Evolutionary conservation across 2,888 invertebrate genomes (phyloP).

Genomic region (Erebia palarica): DNA sequence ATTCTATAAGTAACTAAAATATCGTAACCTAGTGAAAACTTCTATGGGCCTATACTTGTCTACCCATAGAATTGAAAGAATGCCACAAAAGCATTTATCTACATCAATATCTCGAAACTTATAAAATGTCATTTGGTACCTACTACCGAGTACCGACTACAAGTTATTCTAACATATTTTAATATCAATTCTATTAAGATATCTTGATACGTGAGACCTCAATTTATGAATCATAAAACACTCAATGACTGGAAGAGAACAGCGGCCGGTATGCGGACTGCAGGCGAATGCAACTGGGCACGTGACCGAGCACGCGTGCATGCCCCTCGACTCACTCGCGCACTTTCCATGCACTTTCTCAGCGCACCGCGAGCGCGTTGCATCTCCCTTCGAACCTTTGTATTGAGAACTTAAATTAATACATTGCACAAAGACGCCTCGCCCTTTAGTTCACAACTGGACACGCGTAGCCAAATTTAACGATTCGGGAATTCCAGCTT

Average conservation of each 20-base stretch:
- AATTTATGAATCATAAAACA: slow-evolving; percentile 7
- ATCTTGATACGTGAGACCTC: not conserved
- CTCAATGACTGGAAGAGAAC: slow-evolving; percentile 12
- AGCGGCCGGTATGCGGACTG: slow-evolving; percentile 11
- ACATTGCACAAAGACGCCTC: slow-evolving; percentile 33
- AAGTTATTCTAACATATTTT: too few relatives aligned
- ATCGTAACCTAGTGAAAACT: too few relatives aligned
- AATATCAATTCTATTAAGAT: not conserved
- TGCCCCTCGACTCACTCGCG: slow-evolving; percentile 36
- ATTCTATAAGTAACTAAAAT: too few relatives aligned
- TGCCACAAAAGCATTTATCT: too few relatives aligned
- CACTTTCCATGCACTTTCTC: slow-evolving; percentile 43
- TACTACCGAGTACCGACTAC: too few relatives aligned
- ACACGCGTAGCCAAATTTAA: slow-evolving; percentile 30
- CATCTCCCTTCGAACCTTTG: slow-evolving; percentile 37
- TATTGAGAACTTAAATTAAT: slow-evolving; percentile 40
- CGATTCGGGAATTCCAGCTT: not conserved
- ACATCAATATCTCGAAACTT: too few relatives aligned
- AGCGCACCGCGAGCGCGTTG: slow-evolving; percentile 25
- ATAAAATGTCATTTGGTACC: too few relatives aligned
- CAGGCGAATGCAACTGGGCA: slow-evolving; percentile 32
- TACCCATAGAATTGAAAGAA: too few relatives aligned
- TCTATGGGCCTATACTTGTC: too few relatives aligned
- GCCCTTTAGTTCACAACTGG: slow-evolving; percentile 27
- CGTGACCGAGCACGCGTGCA: slow-evolving; percentile 35